phyloP scores from a whole-genome alignment of 1,140 invertebrate species.

The Charaxes varanes region DNA sequence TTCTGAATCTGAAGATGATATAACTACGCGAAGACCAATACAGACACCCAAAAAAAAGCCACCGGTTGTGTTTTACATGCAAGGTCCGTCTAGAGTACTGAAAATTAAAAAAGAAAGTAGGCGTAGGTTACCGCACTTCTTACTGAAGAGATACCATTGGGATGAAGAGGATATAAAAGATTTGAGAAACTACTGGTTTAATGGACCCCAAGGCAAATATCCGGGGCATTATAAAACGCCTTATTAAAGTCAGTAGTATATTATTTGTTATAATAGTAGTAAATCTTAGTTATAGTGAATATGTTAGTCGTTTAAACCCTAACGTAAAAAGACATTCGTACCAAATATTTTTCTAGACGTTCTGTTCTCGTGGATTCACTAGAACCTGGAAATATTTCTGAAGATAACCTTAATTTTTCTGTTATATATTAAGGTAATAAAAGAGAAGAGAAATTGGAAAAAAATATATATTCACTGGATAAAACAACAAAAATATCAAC shows the following conservation, averaged over 20 bases:
- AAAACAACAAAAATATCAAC: constrained; percentile 45
- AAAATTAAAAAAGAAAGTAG: constrained; percentile 16
- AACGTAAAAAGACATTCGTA: no score
- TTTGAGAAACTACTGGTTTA: constrained; percentile 37
- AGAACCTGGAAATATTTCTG: no score
- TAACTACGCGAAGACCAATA: constrained; percentile 1
- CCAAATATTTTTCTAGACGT: no score
- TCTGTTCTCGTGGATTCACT: no score
- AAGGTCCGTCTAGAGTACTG: constrained; percentile 17
- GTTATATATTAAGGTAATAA: constrained; percentile 17
- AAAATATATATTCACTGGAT: constrained; percentile 51
- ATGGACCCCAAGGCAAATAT: constrained; percentile 31
- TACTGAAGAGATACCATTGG: constrained; percentile 41
- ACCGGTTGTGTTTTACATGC: constrained; percentile 21
- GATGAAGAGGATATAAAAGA: constrained; percentile 25
- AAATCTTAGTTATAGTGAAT: no score
- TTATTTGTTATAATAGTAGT: no score
- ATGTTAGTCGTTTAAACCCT: no score
- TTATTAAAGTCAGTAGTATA: constrained; percentile 8
- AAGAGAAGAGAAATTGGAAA: constrained; percentile 36
- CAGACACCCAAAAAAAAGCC: neutral
- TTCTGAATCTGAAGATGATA: constrained; percentile 6
- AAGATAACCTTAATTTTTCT: neutral
- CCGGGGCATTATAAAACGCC: constrained; percentile 20
- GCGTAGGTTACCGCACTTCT: constrained; percentile 27